phyloP scores from a whole-genome alignment of 2,797 vertebrate genomes.

The Etheostoma perlongum region DNA sequence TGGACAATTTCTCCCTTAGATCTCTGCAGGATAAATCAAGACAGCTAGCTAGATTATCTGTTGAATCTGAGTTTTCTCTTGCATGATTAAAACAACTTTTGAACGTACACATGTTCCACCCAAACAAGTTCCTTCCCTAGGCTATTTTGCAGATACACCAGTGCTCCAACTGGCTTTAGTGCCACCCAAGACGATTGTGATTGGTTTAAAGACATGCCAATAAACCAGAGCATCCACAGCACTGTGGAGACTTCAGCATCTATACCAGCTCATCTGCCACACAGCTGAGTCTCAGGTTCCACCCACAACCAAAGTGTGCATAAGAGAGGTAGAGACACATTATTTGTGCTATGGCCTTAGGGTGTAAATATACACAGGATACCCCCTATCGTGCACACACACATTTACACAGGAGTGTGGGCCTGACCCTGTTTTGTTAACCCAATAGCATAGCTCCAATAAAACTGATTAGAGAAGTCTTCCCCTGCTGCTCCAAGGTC shows the following conservation, averaged over 20 bases:
- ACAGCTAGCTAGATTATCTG: too few relatives aligned
- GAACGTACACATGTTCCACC: too few relatives aligned
- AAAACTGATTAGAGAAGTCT: constrained; percentile 83
- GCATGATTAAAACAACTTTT: too few relatives aligned
- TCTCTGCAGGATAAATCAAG: too few relatives aligned
- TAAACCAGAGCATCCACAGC: too few relatives aligned
- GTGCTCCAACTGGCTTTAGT: too few relatives aligned
- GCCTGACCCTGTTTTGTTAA: constrained; percentile 80
- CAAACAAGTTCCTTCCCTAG: too few relatives aligned
- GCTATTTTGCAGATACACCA: too few relatives aligned
- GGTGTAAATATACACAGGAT: constrained; percentile 62
- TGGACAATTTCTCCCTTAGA: too few relatives aligned
- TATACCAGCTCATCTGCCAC: constrained; percentile 54
- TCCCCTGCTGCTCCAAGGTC: constrained; percentile 73
- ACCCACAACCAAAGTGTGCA: neutral
- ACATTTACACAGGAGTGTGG: constrained; percentile 47
- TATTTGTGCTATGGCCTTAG: constrained; percentile 53
- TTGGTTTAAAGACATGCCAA: too few relatives aligned
- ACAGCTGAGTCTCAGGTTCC: constrained; percentile 62
- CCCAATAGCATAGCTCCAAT: constrained; percentile 80
- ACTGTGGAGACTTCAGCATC: constrained; percentile 6
- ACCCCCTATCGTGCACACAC: constrained; percentile 28
- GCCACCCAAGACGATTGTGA: too few relatives aligned
- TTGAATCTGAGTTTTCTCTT: too few relatives aligned
- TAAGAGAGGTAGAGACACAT: constrained; percentile 43